Conservation (phyloP, 2,888 invertebrate genomes). For the Prosapia bicincta region DNA sequence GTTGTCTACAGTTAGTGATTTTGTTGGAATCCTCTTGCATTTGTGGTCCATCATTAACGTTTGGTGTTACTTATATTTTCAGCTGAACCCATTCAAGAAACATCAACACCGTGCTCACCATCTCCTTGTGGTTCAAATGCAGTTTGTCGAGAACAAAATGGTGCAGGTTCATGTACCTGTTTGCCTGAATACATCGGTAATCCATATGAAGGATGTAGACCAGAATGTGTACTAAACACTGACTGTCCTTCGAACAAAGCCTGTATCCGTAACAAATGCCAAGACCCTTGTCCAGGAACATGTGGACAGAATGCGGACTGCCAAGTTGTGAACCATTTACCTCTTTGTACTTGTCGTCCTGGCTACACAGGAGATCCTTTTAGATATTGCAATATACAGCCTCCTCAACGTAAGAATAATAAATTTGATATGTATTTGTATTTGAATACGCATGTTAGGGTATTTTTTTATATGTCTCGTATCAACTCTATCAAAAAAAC, state of each 20-base stretch:
- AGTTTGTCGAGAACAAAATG: constrained; percentile 66
- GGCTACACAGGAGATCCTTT: constrained; percentile 74
- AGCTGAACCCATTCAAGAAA: constrained; percentile 39
- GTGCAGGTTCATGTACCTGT: constrained; percentile 70
- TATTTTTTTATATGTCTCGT: too few species aligned
- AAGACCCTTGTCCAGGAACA: constrained; percentile 72
- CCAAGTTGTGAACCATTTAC: constrained; percentile 71
- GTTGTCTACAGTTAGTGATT: too few species aligned
- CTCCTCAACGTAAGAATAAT: constrained; percentile 25
- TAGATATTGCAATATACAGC: constrained; percentile 30
- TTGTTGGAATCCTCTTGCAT: too few species aligned
- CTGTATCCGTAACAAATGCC: constrained; percentile 77
- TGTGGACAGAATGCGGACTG: constrained; percentile 71
- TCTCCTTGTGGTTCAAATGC: constrained; percentile 69
- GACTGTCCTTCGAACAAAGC: constrained; percentile 72
- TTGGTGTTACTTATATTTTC: not conserved
- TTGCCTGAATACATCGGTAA: constrained; percentile 67
- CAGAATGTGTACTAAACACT: constrained; percentile 73
- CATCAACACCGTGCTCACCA: constrained; percentile 60
- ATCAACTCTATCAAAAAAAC: too few species aligned
- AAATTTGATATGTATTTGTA: constrained; percentile 41
- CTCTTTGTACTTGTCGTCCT: constrained; percentile 69
- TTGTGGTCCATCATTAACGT: too few species aligned
- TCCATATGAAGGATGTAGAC: constrained; percentile 68
- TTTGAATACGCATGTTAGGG: too few species aligned